phyloP scores from a whole-genome alignment of 64 coral and sea anemone genomes.

The Cladopsammia gracilis region DNA sequence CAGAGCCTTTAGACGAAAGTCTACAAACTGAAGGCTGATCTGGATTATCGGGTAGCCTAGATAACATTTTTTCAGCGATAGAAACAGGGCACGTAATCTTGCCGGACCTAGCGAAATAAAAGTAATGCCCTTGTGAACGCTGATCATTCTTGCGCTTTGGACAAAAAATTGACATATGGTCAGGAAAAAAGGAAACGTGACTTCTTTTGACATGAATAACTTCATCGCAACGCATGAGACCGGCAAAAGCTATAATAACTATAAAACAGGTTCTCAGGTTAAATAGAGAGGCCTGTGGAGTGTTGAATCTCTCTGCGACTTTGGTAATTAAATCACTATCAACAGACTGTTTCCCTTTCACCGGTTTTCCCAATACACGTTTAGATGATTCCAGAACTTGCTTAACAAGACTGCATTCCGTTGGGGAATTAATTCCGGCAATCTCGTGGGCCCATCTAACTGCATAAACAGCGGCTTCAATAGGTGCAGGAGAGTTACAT shows the following conservation, averaged over 20 bases:
- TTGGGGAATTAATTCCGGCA: neutral
- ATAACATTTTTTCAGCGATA: constrained; percentile 22
- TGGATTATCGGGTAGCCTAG: too few species aligned
- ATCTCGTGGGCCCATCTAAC: neutral
- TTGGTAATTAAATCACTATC: too few species aligned
- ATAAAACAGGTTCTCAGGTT: too few species aligned
- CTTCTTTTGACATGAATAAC: too few species aligned
- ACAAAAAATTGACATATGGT: constrained; percentile 35
- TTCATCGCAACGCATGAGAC: too few species aligned
- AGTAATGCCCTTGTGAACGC: neutral
- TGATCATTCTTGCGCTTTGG: constrained; percentile 14
- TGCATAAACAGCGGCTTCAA: neutral
- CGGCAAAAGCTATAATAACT: too few species aligned
- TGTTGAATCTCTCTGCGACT: too few species aligned
- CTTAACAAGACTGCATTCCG: neutral
- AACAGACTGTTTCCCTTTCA: neutral
- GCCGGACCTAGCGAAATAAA: constrained; percentile 16
- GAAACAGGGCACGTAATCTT: constrained; percentile 25
- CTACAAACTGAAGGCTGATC: too few species aligned
- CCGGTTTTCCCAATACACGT: neutral
- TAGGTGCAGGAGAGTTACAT: neutral
- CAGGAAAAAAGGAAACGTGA: too few species aligned
- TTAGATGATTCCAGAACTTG: neutral
- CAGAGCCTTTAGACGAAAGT: too few species aligned
- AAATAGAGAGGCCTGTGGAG: too few species aligned